Conservation (phyloP, 2,888 invertebrate species). For the Blastobasis lacticolella region DNA sequence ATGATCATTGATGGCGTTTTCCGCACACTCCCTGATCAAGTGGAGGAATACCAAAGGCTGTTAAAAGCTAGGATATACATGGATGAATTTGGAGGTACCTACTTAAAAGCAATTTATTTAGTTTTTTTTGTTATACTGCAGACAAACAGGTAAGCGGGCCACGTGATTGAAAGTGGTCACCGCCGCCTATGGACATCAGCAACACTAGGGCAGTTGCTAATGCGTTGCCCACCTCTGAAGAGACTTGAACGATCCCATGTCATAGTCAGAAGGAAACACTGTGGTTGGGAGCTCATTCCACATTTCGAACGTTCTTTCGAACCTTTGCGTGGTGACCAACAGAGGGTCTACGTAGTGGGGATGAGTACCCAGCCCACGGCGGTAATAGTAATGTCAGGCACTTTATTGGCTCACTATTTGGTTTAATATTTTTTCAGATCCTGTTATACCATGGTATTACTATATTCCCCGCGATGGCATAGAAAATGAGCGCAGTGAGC, state of each 20-base stretch:
- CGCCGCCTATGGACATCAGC: too few relatives aligned
- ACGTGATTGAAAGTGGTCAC: too few relatives aligned
- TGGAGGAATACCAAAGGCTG: slow-evolving; percentile 92
- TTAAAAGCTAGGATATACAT: slow-evolving; percentile 86
- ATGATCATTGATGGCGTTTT: slow-evolving; percentile 98
- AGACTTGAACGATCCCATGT: too few relatives aligned
- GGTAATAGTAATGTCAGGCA: background rate
- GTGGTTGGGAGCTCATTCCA: too few relatives aligned
- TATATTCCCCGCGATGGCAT: slow-evolving; percentile 84
- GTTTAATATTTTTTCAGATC: slow-evolving; percentile 75
- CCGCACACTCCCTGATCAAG: slow-evolving; percentile 88
- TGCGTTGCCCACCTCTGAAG: too few relatives aligned
- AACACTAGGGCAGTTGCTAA: too few relatives aligned
- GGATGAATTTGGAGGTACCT: slow-evolving; percentile 84
- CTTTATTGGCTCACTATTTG: background rate
- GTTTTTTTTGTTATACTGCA: background rate
- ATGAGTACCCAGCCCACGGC: background rate
- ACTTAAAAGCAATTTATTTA: too few relatives aligned
- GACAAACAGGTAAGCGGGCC: too few relatives aligned
- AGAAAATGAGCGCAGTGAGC: slow-evolving; percentile 80
- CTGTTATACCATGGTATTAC: slow-evolving; percentile 95
- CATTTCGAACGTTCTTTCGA: too few relatives aligned
- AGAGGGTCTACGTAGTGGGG: too few relatives aligned
- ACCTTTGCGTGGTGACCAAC: too few relatives aligned
- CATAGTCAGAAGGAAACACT: too few relatives aligned